Evolutionary conservation across 2,888 invertebrate genomes (phyloP).

Genomic region (Anthoptus insignis): DNA sequence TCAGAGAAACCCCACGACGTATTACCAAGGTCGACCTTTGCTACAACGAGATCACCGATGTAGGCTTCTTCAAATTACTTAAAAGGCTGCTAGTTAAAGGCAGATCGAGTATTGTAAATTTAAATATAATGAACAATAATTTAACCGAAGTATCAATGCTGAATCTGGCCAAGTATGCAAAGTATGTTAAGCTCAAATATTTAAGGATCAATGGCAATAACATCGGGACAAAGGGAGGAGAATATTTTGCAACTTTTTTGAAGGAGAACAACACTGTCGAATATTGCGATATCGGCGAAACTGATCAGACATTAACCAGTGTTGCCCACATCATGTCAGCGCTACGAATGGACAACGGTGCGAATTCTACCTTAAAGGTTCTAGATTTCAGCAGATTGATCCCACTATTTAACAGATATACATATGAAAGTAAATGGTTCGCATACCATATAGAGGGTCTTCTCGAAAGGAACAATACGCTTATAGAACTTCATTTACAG

Average conservation of each 20-base stretch:
- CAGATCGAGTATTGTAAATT: conserved; percentile 77
- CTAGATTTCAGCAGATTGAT: conserved; percentile 73
- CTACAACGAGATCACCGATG: conserved; percentile 86
- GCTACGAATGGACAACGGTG: conserved; percentile 71
- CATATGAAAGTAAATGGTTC: conserved; percentile 78
- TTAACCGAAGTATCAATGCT: conserved; percentile 75
- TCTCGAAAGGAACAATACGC: conserved; percentile 67
- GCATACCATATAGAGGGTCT: conserved; percentile 81
- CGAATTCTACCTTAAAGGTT: conserved; percentile 67
- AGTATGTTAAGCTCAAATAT: conserved; percentile 75
- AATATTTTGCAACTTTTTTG: conserved; percentile 81
- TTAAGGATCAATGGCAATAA: conserved; percentile 87
- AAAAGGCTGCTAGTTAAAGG: conserved; percentile 74
- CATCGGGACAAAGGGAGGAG: conserved; percentile 84
- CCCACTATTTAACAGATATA: conserved; percentile 71
- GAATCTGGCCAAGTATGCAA: conserved; percentile 67
- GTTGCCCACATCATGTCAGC: conserved; percentile 83
- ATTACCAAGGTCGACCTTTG: conserved; percentile 83
- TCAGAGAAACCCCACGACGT: conserved; percentile 69
- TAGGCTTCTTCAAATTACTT: conserved; percentile 74
- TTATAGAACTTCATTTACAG: conserved; percentile 86
- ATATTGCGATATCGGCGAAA: conserved; percentile 86
- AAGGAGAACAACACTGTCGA: conserved; percentile 74
- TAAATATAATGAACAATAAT: conserved; percentile 87
- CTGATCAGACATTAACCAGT: conserved; percentile 84